Evolutionary conservation across 2,113 vertebrate genomes (phyloP), one percentile per base, ranked within the genome.

Genomic region (Otolemur garnettii): DNA sequence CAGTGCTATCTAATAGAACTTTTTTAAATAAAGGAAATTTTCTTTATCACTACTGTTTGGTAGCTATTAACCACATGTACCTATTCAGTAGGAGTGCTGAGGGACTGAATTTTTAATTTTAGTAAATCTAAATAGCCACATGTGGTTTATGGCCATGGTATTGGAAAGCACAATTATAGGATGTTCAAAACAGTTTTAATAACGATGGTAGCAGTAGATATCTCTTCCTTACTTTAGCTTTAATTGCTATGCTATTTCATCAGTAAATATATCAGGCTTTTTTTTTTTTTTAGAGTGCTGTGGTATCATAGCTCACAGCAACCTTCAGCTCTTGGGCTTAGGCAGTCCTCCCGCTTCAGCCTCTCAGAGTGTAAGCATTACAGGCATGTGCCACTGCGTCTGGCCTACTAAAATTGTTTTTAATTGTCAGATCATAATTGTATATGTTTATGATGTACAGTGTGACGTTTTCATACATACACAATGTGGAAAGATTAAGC

Each of bases 71-170:
- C 55, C 24, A 72, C 5, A 19, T 42, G 7, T 88, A 57, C 69
- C 30, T 85, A 4, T 57, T 79, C 45, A 50, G 9, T 50, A 50
- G 45, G 22, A 95, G 28, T 60, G 45, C 33, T 90, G 62, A 81
- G 55, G 7, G 92, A 69, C 59, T 96, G 84, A 93, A 53, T 42
- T 84, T 95, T 91, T 64, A 2, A 53, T 85, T 90, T 87, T 35
- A 87, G n/a, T 87, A 71, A 57, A 10, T 55, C 69, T 71, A 75
- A 92, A 68, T 79, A 91, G 33, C 18, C 30, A 84, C 17, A 9
- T 81, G 68, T 83, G 53, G 22, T 17, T 91, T 14, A 5, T 92
- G 55, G 30, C 30, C 95, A 18, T 64, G 35, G 0, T 92, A 35
- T 68, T 92, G 53, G 79, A 62, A 95, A 87, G 35, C 57, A 68